phyloP scores from a whole-genome alignment of 2,113 vertebrate genomes.

The Nothocercus nigrocapillus region DNA sequence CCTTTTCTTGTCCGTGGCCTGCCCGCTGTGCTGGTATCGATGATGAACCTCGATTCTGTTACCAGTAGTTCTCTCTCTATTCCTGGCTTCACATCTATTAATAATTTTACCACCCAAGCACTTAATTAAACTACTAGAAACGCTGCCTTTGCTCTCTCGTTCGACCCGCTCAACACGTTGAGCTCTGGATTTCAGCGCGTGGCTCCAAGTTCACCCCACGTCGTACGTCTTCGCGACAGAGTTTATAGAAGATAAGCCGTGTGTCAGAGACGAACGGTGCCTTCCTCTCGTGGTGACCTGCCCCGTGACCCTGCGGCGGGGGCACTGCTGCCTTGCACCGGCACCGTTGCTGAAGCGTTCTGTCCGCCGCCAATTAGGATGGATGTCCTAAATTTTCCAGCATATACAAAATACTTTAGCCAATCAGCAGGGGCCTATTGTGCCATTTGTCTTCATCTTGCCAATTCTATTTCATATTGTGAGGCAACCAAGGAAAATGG shows the following conservation, averaged over 20 bases:
- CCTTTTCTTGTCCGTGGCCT: neutral
- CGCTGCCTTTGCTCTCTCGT: neutral
- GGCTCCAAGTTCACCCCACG: neutral
- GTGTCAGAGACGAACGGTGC: constrained; percentile 58
- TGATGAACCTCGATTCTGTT: neutral
- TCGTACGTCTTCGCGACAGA: constrained; percentile 1
- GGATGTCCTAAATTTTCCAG: constrained; percentile 64
- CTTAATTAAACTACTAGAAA: constrained; percentile 9
- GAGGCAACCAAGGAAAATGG: constrained; percentile 21
- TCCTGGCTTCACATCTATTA: neutral
- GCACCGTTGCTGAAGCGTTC: constrained; percentile 62
- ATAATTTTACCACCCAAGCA: neutral
- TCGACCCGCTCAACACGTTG: neutral
- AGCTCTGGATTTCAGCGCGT: constrained; percentile 22
- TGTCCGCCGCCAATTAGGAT: constrained; percentile 77
- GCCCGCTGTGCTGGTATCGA: neutral
- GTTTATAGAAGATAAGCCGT: constrained; percentile 43
- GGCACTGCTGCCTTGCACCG: constrained; percentile 70
- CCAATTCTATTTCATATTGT: constrained; percentile 31
- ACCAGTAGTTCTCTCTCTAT: neutral
- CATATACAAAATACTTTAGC: constrained; percentile 70
- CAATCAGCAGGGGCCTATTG: constrained; percentile 66
- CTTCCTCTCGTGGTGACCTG: constrained; percentile 63
- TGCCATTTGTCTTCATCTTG: constrained; percentile 85
- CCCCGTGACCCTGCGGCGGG: constrained; percentile 72